phyloP scores from a whole-genome alignment of 2,888 invertebrate genomes.

The Parapristionchus giblindavisi region DNA sequence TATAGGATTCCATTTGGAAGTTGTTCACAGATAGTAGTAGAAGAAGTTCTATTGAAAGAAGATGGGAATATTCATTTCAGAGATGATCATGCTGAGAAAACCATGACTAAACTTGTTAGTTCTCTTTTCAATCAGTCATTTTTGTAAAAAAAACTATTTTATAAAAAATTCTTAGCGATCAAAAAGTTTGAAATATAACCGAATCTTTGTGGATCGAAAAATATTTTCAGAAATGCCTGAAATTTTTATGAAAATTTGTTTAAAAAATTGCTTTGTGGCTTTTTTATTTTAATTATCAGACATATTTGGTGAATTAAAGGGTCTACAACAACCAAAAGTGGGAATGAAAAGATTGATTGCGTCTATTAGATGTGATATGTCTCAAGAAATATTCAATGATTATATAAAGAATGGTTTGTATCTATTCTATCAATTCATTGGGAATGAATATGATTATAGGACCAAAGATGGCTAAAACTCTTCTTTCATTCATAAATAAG shows the following conservation, averaged over 20 bases:
- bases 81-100: slow-evolving; percentile 32
- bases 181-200: too few relatives aligned
- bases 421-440: background rate
- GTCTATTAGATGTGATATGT: slow-evolving; percentile 39
- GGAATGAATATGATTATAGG: background rate
- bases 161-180: background rate
- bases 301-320: slow-evolving; percentile 3
- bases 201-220: too few relatives aligned
- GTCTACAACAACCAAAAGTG: background rate
- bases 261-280: too few relatives aligned
- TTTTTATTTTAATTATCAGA: too few relatives aligned
- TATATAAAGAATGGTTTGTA: background rate
- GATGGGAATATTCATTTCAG: slow-evolving; percentile 40
- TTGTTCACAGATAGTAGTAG: slow-evolving; percentile 50
- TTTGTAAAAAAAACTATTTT: background rate
- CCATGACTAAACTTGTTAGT: slow-evolving; percentile 25
- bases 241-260: too few relatives aligned
- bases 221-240: too few relatives aligned
- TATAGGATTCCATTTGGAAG: slow-evolving; percentile 40
- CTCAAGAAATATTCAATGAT: background rate
- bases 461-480: background rate
- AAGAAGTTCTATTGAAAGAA: slow-evolving; percentile 40
- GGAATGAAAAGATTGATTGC: slow-evolving; percentile 40
- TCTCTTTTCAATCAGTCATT: background rate
- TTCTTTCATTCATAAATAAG: slow-evolving; percentile 17